Evolutionary conservation across 2,113 vertebrate species (phyloP).

Genomic region (Globicephala melas): DNA sequence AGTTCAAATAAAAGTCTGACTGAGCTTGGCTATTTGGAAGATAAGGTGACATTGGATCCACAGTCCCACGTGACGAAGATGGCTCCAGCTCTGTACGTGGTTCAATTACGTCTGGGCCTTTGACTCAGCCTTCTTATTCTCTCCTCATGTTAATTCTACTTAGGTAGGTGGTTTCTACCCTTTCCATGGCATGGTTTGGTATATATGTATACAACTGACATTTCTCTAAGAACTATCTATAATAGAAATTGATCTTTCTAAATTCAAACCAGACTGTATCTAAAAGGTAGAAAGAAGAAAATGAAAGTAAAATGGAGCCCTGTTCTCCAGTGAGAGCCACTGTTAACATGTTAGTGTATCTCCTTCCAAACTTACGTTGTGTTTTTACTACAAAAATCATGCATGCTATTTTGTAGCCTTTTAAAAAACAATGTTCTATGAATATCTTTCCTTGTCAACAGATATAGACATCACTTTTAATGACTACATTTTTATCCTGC

Average conservation of each 20-base stretch:
- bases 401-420: background rate
- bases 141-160: background rate
- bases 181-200: background rate
- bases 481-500: background rate
- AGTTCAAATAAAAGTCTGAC: background rate
- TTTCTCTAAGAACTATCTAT: background rate
- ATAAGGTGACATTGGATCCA: background rate
- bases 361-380: background rate
- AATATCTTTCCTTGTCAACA: background rate
- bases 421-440: background rate
- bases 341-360: background rate
- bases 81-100: background rate
- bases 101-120: background rate
- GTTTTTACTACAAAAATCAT: background rate
- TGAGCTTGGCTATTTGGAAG: background rate
- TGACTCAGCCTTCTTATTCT: background rate
- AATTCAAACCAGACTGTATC: background rate
- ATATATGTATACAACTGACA: background rate
- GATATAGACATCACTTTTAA: background rate
- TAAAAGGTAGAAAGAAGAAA: background rate
- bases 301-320: background rate
- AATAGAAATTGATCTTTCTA: conserved; percentile 2
- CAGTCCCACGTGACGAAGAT: accelerated
- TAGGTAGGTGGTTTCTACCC: background rate
- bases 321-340: background rate